Base-by-base conservation (phyloP, 2,888 invertebrate genomes). In the Ryuthela nishihirai region DNA sequence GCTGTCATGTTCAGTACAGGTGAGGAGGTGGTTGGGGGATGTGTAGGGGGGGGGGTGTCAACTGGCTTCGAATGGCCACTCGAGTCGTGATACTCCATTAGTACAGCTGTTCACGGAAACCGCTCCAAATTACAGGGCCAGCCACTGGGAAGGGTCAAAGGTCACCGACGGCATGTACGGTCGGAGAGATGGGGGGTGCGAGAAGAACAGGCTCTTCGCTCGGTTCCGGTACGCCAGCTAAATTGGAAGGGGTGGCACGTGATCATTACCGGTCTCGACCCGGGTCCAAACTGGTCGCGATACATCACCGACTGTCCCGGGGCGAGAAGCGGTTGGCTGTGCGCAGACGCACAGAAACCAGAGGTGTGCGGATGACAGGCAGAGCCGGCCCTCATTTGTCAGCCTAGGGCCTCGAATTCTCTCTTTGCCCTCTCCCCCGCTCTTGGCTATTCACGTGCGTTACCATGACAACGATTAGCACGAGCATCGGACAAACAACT, bases 211-310 rank as follows among this genome's bases (percentile, higher is more conserved):
- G 39, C 39, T 17, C 12, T 4, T 40, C 23, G 26, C 21, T 29
- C 44, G 50, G 50, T 50, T 50, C 50, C 50, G 50, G 50, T 36
- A 50, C 46, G 50, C 40, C n/a, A n/a, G 50, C 52, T 46, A 56
- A 56, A 56, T 56, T 56, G 56, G 56, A 50, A 56, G 50, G 56
- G 56, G 56, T 56, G 56, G 56, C 49, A 46, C 46, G 50, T 50
- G 56, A 56, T 56, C 56, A 56, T 56, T 56, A 56, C 56, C 56
- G 56, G 56, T 56, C 46, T 50, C 41, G 49, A 46, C 24, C 45
- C 25, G 25, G 15, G 35, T 44, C 40, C n/a, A 42, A 17, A 43
- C 42, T 32, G 35, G 25, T 46, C 42, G 55, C 48, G 56, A 50
- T 45, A 56, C 50, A 56, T 56, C 56, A 56, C 38, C 39, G 42